A percentile compares a stretch with the other conserved stretches of the same genome.
Conservation (phyloP, 2,888 invertebrate species). For the Drosophila incognita region DNA sequence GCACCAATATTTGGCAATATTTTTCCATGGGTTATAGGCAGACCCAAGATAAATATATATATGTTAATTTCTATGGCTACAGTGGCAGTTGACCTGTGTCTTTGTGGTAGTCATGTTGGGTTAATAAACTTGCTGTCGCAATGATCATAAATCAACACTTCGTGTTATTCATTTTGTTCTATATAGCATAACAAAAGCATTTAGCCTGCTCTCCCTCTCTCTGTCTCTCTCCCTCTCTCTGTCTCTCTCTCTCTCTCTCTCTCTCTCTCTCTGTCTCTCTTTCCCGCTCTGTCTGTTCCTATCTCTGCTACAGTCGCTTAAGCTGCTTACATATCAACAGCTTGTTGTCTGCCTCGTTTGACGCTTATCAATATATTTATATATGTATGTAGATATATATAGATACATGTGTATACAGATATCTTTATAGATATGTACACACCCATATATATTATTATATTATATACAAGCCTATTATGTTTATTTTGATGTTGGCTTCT, state of each 20-base stretch:
- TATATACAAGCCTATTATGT: slow-evolving; percentile 11
- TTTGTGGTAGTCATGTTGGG: slow-evolving; percentile 37
- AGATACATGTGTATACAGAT: not conserved
- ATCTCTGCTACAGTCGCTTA: slow-evolving; percentile 39
- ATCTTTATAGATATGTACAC: slow-evolving; percentile 11
- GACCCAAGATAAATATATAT: not conserved
- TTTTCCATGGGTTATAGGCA: not conserved
- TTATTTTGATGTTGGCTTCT: slow-evolving; percentile 44
- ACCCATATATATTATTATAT: not conserved
- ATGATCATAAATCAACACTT: slow-evolving; percentile 68
- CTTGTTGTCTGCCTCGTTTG: slow-evolving; percentile 5
- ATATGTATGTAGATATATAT: slow-evolving; percentile 5
- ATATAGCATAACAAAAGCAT: slow-evolving; percentile 43
- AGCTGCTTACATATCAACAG: slow-evolving; percentile 44
- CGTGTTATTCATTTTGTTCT: slow-evolving; percentile 42
- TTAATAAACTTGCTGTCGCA: slow-evolving; percentile 71
- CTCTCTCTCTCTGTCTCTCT: slow-evolving; percentile 2
- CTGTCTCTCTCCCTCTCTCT: slow-evolving; percentile 2
- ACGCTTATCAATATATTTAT: not conserved
- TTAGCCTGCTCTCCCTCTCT: slow-evolving; percentile 26
- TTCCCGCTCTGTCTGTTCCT: slow-evolving; percentile 11
- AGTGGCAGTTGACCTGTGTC: slow-evolving; percentile 6
- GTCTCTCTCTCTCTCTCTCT: not conserved
- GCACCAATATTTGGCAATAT: slow-evolving; percentile 14
- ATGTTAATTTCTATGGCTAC: slow-evolving; percentile 50